phyloP scores from a whole-genome alignment of 2,797 vertebrate genomes.

The Propithecus perrieri region DNA sequence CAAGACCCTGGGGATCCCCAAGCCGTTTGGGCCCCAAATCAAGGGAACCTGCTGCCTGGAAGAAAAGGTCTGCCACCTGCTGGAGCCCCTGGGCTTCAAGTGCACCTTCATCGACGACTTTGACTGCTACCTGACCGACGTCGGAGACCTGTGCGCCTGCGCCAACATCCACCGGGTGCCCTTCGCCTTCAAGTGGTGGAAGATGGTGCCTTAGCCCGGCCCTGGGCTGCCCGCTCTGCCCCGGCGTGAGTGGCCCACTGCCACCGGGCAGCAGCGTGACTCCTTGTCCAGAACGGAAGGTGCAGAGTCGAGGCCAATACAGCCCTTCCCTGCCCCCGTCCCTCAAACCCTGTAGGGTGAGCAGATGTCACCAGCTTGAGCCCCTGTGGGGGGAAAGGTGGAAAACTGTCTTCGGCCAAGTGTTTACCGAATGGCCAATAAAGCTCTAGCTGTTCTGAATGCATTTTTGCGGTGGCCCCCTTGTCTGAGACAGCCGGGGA shows the following conservation, averaged over 20 bases:
- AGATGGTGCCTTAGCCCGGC: constrained; percentile 80
- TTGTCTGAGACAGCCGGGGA: background rate
- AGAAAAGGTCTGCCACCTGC: constrained; percentile 81
- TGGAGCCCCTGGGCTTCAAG: constrained; percentile 87
- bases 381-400: background rate
- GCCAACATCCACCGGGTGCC: constrained; percentile 87
- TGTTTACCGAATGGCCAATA: constrained; percentile 1
- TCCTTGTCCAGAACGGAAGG: background rate
- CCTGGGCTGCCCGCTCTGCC: background rate
- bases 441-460: background rate
- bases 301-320: fast-evolving
- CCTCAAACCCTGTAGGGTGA: background rate
- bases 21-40: constrained; percentile 90
- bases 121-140: constrained; percentile 85
- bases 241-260: fast-evolving
- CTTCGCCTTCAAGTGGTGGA: constrained; percentile 90
- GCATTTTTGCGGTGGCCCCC: background rate
- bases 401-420: fast-evolving
- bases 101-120: constrained; percentile 91
- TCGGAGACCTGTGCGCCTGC: constrained; percentile 90
- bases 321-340: background rate
- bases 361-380: background rate
- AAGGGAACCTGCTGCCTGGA: constrained; percentile 87
- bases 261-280: fast-evolving
- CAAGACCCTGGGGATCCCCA: constrained; percentile 89